Base-by-base conservation (phyloP, 2,113 vertebrate species). In the Clinocottus analis region DNA sequence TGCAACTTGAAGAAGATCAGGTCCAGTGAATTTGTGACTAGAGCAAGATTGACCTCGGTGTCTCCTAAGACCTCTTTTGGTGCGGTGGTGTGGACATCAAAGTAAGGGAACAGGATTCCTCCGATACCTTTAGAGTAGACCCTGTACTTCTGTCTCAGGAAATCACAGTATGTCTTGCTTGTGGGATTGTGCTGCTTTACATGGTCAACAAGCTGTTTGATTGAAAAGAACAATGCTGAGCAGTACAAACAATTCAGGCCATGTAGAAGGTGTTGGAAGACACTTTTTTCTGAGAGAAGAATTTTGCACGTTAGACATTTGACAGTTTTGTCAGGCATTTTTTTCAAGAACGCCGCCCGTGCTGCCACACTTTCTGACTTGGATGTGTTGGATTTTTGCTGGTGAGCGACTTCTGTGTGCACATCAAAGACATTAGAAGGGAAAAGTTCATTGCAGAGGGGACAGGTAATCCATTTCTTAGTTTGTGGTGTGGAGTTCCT, bases 381-480 rank as follows among this genome's bases (percentile, higher is more conserved):
- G 49, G 80, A 66, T 7, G 81, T 17, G 3, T 77, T 77, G 41
- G 87, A 66, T 27, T 70, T 93, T n/a, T 71, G 94, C 43, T 95
- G 97, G 85, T 99, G 98, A 5, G 96, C 97, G 4, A 97, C 95
- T 33, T 97, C 96, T 84, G 96, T 96, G 61, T 99, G 98, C 25
- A 98, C 96, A 84, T 99, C 95, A 3, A 97, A 99, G 41, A 99
- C 96, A 1, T 96, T 97, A 7, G 97, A 97, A 0, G 98, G 98
- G 80, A 99, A 98, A 14, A 98, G 96, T 79, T 99, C 98, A 0
- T 97, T 98, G 86, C 98, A 99, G 45, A 97, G 96, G 0, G 96
- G 97, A 71, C 97, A 99, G 0, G 97, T 98, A 77, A 98, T 97
- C 98, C 98, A 99, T 75, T 98, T 98, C 81, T 99, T 99, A 2